phyloP scores from a whole-genome alignment of 1,140 invertebrate genomes.

The Oppia nitens region DNA sequence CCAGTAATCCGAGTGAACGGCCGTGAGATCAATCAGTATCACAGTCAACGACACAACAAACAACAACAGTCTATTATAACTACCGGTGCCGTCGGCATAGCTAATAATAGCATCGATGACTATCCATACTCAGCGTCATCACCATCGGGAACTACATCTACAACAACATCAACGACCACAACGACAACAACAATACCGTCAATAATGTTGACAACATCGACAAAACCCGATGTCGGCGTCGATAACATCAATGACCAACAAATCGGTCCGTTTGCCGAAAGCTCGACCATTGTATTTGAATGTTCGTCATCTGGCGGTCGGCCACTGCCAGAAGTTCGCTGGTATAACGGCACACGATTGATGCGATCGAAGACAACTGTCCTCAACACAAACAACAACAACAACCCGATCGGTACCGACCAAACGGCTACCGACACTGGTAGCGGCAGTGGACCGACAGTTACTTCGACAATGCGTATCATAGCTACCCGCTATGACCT shows the following conservation, averaged over 20 bases:
- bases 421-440: neutral
- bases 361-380: conserved; percentile 16
- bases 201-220: neutral
- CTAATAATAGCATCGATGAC: neutral
- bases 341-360: conserved; percentile 20
- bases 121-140: neutral
- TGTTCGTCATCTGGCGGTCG: conserved; percentile 21
- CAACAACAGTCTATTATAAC: no score
- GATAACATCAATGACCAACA: neutral
- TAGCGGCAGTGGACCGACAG: neutral
- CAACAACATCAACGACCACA: no score
- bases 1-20: conserved; percentile 20
- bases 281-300: conserved; percentile 21
- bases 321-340: conserved; percentile 20
- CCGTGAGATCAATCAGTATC: neutral
- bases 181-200: no score
- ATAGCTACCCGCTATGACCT: conserved; percentile 47
- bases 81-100: no score
- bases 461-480: conserved; percentile 20
- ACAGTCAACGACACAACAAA: neutral
- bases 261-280: conserved; percentile 22
- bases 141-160: no score
- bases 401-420: neutral
- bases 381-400: conserved; percentile 7
- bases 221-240: no score